Conservation (phyloP, 2,888 invertebrate species). For the Platycheirus rosarum region DNA sequence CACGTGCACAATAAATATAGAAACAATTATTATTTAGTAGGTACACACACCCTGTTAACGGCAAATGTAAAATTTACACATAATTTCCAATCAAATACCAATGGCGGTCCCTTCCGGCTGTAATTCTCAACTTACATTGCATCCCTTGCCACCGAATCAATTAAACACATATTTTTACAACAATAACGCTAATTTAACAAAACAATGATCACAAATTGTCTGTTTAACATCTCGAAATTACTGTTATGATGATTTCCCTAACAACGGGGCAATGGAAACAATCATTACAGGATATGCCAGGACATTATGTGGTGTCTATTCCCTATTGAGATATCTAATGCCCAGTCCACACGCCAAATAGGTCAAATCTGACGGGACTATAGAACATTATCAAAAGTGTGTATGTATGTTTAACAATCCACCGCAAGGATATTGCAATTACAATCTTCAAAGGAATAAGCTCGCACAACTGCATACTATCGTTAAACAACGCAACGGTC, state of each 20-base stretch:
- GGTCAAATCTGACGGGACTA: not conserved
- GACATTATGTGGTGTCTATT: not conserved
- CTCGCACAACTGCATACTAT: not conserved
- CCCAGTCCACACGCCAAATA: not conserved
- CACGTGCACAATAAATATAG: not conserved
- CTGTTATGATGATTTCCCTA: not conserved
- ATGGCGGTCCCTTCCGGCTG: not conserved
- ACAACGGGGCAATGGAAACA: not conserved
- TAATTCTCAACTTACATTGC: too few relatives aligned
- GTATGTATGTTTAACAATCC: not conserved
- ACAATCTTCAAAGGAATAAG: not conserved
- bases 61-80: not conserved
- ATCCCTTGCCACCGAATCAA: too few relatives aligned
- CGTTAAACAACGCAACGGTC: not conserved
- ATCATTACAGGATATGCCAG: not conserved
- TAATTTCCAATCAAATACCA: conserved; percentile 5
- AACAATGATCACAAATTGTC: conserved; percentile 10
- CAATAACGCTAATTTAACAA: conserved; percentile 3
- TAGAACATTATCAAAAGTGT: not conserved
- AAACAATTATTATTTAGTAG: not conserved
- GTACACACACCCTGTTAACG: not conserved
- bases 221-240: conserved; percentile 13
- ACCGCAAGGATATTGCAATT: not conserved
- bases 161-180: too few relatives aligned
- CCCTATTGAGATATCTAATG: not conserved